Percentiles rank a stretch among this genome's conserved stretches.
These are phyloP conservation scores for Drosophila pseudotalamancana DNA, from an alignment of 2,888 invertebrate species.

Conservation along the genomic window DNA sequence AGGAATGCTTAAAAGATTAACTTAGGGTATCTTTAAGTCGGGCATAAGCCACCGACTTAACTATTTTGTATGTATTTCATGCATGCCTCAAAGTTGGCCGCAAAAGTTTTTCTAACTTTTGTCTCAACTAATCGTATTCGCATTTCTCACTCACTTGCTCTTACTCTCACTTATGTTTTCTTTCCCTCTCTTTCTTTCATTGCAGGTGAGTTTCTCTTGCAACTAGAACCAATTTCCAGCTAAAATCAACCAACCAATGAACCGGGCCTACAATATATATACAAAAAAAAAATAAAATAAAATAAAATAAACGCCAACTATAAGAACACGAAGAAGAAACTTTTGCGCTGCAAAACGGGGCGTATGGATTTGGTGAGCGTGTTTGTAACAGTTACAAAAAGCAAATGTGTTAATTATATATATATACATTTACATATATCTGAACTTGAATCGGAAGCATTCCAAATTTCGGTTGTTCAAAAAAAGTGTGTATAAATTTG, in stretches of 20 bases:
- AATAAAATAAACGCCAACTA: no score
- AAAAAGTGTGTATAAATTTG: no score
- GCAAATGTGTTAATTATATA: no score
- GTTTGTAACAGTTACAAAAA: neutral
- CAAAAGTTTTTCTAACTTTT: slow-evolving; percentile 9
- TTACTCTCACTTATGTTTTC: neutral
- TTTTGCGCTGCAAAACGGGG: slow-evolving; percentile 7
- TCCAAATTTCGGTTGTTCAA: no score
- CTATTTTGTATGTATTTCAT: no score
- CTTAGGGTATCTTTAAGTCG: no score
- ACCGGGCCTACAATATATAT: neutral
- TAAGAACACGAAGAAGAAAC: slow-evolving; percentile 10
- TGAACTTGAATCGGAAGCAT: no score
- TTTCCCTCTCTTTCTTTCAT: slow-evolving; percentile 11
- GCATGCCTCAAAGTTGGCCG: slow-evolving; percentile 12
- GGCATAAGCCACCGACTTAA: no score
- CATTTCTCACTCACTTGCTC: slow-evolving; percentile 1
- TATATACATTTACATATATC: no score
- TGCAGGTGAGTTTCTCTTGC: slow-evolving; percentile 50
- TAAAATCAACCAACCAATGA: slow-evolving; percentile 19
- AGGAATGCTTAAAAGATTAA: no score
- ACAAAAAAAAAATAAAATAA: neutral
- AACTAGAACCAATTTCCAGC: slow-evolving; percentile 30
- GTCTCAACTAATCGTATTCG: slow-evolving; percentile 38
- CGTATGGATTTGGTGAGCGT: slow-evolving; percentile 30